phyloP scores from a whole-genome alignment of 1,140 invertebrate genomes.

The Drosophila cardini region DNA sequence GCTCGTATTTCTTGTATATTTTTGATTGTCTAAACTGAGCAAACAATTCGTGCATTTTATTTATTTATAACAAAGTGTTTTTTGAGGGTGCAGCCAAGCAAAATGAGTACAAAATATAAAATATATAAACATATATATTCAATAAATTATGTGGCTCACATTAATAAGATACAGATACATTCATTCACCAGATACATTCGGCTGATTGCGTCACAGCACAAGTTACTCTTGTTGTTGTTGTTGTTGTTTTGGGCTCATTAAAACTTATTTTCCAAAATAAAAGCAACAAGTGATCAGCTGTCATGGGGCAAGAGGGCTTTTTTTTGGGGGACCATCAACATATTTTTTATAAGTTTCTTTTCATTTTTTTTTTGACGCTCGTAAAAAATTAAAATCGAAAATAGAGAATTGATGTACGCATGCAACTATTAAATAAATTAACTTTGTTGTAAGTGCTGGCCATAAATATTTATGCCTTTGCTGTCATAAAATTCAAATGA shows the following conservation, averaged over 20 bases:
- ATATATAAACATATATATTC: conserved; percentile 29
- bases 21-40: conserved; percentile 11
- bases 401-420: conserved; percentile 32
- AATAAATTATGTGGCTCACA: conserved; percentile 47
- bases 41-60: conserved; percentile 48
- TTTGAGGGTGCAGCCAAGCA: conserved; percentile 24
- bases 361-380: conserved; percentile 32
- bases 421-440: conserved; percentile 81
- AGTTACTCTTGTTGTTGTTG: background rate
- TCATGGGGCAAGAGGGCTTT: background rate
- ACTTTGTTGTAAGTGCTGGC: conserved; percentile 81
- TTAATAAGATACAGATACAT: conserved; percentile 54
- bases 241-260: conserved; percentile 29
- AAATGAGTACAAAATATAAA: conserved; percentile 17
- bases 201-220: conserved; percentile 35
- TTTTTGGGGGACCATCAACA: conserved; percentile 16
- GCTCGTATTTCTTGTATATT: conserved; percentile 19
- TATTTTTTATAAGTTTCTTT: conserved; percentile 35
- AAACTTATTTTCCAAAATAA: conserved; percentile 35
- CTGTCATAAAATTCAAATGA: conserved; percentile 80
- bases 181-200: conserved; percentile 11
- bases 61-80: conserved; percentile 35
- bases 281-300: conserved; percentile 29
- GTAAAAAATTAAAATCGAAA: conserved; percentile 43
- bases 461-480: conserved; percentile 77